phyloP scores from a whole-genome alignment of 2,797 vertebrate genomes.

The Tokudaia muenninki region DNA sequence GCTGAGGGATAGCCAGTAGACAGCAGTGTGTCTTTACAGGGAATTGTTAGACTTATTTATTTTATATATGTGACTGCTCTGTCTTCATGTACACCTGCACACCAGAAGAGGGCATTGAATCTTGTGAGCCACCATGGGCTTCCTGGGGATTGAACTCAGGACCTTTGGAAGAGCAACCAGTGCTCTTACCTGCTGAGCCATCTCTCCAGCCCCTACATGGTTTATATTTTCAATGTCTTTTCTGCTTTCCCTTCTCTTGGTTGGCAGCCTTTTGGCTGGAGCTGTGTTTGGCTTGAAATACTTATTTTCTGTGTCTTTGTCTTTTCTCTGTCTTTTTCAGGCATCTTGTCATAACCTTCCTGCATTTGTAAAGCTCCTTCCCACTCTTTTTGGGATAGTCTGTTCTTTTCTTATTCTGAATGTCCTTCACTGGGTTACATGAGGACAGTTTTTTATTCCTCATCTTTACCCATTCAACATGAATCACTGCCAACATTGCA shows the following conservation, averaged over 20 bases:
- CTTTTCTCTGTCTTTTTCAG: background rate
- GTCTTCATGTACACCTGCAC: background rate
- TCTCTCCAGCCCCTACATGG: background rate
- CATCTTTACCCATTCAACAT: background rate
- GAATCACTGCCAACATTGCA: background rate
- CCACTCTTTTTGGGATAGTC: background rate
- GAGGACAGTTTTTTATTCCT: background rate
- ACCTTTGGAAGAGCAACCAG: background rate
- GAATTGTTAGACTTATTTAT: background rate
- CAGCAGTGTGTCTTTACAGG: background rate
- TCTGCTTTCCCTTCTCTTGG: background rate
- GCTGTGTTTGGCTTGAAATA: background rate
- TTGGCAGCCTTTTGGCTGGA: background rate
- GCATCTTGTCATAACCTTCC: background rate
- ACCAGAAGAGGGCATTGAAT: background rate
- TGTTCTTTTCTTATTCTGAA: background rate
- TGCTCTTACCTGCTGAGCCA: background rate
- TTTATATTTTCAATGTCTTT: background rate
- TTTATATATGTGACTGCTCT: background rate
- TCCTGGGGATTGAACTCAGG: background rate
- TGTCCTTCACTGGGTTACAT: background rate
- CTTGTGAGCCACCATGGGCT: background rate
- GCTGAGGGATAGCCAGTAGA: background rate
- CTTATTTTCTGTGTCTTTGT: background rate
- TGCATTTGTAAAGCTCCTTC: background rate